Percentiles rank a stretch among this genome's conserved stretches.
phyloP scores from a whole-genome alignment of 1,140 invertebrate genomes.

The Rhyzopertha dominica region DNA sequence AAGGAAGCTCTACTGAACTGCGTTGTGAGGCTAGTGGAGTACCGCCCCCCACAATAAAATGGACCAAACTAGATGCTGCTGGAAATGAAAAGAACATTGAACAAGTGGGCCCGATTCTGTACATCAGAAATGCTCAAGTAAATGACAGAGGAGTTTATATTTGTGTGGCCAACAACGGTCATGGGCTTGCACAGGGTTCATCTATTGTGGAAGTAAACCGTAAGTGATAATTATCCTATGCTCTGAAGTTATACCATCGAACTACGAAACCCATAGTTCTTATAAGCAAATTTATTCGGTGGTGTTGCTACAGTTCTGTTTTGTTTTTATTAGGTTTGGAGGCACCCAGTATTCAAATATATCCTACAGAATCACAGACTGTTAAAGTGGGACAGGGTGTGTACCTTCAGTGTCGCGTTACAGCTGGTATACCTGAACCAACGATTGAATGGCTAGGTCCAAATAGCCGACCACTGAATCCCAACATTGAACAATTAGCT shows the following conservation, averaged over 20 bases:
- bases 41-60: slow-evolving; percentile 67
- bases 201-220: slow-evolving; percentile 81
- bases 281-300: background rate
- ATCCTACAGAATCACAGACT: slow-evolving; percentile 61
- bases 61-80: slow-evolving; percentile 70
- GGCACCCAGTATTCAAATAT: slow-evolving; percentile 69
- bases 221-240: slow-evolving; percentile 56
- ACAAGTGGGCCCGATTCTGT: slow-evolving; percentile 63
- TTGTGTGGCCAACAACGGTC: slow-evolving; percentile 60
- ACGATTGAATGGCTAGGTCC: slow-evolving; percentile 69
- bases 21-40: slow-evolving; percentile 66
- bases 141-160: slow-evolving; percentile 76
- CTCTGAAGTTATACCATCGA: background rate
- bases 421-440: slow-evolving; percentile 71
- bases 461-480: slow-evolving; percentile 61
- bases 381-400: slow-evolving; percentile 62
- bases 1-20: slow-evolving; percentile 72
- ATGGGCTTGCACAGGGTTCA: slow-evolving; percentile 57
- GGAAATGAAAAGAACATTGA: slow-evolving; percentile 57
- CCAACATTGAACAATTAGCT: slow-evolving; percentile 58
- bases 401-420: slow-evolving; percentile 72
- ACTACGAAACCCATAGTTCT: background rate
- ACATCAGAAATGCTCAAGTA: slow-evolving; percentile 65
- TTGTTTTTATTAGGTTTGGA: slow-evolving; percentile 64
- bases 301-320: slow-evolving; percentile 10